phyloP scores from a whole-genome alignment of 2,888 invertebrate genomes.

The Drosophila sordidapex region DNA sequence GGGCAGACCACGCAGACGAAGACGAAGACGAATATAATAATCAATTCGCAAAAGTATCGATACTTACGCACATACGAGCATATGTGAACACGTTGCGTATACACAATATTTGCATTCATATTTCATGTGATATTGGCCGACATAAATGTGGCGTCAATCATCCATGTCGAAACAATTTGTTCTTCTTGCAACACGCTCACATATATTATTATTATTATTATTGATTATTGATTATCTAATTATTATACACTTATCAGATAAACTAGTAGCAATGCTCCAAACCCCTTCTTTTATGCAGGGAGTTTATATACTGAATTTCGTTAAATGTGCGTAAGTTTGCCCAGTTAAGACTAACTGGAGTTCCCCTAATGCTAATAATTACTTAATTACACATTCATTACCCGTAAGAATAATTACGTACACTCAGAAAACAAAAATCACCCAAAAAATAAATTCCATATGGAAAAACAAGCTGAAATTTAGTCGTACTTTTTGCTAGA shows the following conservation, averaged over 20 bases:
- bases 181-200: neutral
- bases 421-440: neutral
- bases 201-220: neutral
- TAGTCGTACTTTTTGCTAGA: neutral
- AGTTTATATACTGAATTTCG: neutral
- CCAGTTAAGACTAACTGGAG: neutral
- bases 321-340: neutral
- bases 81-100: slow-evolving; percentile 32
- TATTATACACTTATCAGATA: slow-evolving; percentile 1
- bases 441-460: neutral
- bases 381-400: neutral
- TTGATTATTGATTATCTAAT: slow-evolving; percentile 31
- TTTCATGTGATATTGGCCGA: slow-evolving; percentile 26
- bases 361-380: neutral
- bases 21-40: too few species aligned
- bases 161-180: slow-evolving; percentile 8
- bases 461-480: neutral
- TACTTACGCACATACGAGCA: slow-evolving; percentile 2
- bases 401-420: neutral
- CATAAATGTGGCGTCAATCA: slow-evolving; percentile 13
- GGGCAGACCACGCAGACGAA: slow-evolving; percentile 21
- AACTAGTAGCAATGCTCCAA: neutral
- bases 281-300: neutral
- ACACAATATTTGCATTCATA: slow-evolving; percentile 43
- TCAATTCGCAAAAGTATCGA: slow-evolving; percentile 18